Percentiles rank a stretch among this genome's conserved stretches.
Conservation (phyloP, 2,113 vertebrate species). For the Caretta caretta region DNA sequence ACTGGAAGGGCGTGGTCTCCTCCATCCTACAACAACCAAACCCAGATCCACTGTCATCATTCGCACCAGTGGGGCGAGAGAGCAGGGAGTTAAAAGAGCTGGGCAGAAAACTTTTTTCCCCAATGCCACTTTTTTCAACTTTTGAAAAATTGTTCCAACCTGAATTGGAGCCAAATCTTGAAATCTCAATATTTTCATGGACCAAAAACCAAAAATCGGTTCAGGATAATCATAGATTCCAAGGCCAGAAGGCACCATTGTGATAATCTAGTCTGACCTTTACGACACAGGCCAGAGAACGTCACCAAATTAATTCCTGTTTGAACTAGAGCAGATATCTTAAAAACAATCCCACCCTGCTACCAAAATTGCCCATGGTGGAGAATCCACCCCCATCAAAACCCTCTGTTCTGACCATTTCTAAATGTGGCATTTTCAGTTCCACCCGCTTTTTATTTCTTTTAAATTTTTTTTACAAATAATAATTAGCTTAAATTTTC, state of each 20-base stretch:
- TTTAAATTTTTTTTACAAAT: no score
- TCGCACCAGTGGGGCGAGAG: accelerated
- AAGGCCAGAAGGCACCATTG: background rate
- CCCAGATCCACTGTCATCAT: background rate
- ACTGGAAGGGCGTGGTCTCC: background rate
- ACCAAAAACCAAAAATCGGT: background rate
- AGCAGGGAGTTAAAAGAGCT: background rate
- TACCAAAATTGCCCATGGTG: background rate
- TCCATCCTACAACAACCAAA: background rate
- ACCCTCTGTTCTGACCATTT: no score
- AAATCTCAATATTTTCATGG: background rate
- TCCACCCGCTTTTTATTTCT: no score
- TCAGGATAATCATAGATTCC: background rate
- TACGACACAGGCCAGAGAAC: background rate
- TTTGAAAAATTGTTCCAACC: no score
- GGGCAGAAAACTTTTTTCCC: no score
- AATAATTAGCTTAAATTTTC: no score
- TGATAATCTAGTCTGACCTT: background rate
- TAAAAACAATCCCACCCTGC: no score
- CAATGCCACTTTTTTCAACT: no score
- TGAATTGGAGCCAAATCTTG: background rate
- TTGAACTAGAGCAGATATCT: no score
- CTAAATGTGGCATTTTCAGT: no score
- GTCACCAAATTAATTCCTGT: no score
- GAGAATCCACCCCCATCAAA: background rate